Conservation (phyloP, 2,888 invertebrate genomes). For the Heteromyza rotundicornis region DNA sequence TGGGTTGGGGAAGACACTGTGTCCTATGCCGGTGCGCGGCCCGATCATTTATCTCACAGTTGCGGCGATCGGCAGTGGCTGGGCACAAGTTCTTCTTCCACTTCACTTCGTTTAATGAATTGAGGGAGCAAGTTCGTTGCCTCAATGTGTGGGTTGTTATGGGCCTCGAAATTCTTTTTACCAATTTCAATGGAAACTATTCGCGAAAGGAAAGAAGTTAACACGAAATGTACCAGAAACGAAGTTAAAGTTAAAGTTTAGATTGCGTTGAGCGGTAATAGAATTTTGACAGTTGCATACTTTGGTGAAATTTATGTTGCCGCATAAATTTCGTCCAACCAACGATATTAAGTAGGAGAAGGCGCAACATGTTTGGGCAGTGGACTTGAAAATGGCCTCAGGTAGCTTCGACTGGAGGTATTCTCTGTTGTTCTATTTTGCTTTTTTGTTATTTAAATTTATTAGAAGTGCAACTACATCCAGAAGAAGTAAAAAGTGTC, state of each 20-base stretch:
- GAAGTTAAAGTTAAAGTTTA: neutral
- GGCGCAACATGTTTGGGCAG: too few species aligned
- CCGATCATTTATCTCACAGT: slow-evolving; percentile 2
- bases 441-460: too few species aligned
- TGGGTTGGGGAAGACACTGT: neutral
- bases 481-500: too few species aligned
- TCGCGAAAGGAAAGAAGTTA: neutral
- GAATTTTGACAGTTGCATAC: slow-evolving; percentile 1
- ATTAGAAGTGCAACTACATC: too few species aligned
- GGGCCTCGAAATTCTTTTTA: neutral
- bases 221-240: neutral
- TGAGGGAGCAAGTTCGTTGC: neutral
- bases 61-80: neutral
- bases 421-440: too few species aligned
- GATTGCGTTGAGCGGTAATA: neutral
- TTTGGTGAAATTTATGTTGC: neutral
- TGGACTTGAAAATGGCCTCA: too few species aligned
- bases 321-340: neutral
- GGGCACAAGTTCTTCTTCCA: too few species aligned
- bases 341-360: too few species aligned
- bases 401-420: too few species aligned
- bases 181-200: neutral
- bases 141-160: neutral
- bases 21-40: neutral
- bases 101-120: too few species aligned